Evolutionary conservation across 2,113 vertebrate species (phyloP).

Genomic region (Bos javanicus): DNA sequence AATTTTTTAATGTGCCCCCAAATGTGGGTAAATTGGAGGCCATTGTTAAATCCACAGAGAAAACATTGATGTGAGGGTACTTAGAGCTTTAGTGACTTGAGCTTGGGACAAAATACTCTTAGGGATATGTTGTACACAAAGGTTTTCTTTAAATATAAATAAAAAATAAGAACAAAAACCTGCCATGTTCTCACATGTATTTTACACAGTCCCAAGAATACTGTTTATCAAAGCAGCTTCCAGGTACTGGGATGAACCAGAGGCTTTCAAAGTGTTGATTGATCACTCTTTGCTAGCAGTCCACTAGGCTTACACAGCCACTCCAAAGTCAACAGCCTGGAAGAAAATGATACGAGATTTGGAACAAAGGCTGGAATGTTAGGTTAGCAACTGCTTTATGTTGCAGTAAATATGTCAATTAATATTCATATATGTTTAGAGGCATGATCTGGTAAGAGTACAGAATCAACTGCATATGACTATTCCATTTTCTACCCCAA

Average conservation of each 20-base stretch:
- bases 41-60: neutral
- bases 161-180: conserved; percentile 11
- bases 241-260: conserved; percentile 79
- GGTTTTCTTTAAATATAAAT: conserved; percentile 39
- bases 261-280: conserved; percentile 75
- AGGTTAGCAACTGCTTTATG: conserved; percentile 74
- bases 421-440: conserved; percentile 67
- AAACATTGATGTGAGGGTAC: neutral
- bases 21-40: neutral
- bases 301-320: conserved; percentile 62
- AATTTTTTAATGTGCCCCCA: neutral
- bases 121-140: conserved; percentile 24
- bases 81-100: neutral
- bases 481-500: neutral
- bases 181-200: conserved; percentile 12
- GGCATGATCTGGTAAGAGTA: conserved; percentile 66
- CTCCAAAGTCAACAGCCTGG: conserved; percentile 80
- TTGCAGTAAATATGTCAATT: conserved; percentile 74
- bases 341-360: conserved; percentile 71
- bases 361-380: conserved; percentile 78
- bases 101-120: neutral
- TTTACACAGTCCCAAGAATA: conserved; percentile 28
- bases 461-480: conserved; percentile 43
- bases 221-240: conserved; percentile 34
- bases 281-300: conserved; percentile 66